These are phyloP conservation scores for Mustela lutreola DNA, from an alignment of 2,113 vertebrate species.

Conservation along the genomic window DNA sequence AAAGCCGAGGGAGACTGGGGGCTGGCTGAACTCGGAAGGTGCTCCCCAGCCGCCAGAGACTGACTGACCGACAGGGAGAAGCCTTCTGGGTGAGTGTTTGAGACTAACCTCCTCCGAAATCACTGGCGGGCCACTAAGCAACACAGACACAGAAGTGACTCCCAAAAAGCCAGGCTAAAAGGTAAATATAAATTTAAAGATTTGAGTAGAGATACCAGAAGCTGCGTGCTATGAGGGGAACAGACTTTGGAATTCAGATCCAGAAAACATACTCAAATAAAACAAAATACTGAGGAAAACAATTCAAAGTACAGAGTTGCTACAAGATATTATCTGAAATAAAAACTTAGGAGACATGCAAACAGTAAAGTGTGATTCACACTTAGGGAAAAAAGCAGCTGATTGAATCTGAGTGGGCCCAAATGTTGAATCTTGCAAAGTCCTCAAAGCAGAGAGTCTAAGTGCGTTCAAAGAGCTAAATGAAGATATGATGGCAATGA, in stretches of 20 bases:
- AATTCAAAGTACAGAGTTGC: neutral
- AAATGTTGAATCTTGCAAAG: neutral
- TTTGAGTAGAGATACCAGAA: neutral
- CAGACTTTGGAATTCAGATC: neutral
- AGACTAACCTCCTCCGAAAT: neutral
- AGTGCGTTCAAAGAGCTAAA: neutral
- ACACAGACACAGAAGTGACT: neutral
- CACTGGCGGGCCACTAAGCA: neutral
- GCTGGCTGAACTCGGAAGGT: neutral
- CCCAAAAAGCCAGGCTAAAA: neutral
- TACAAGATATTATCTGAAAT: neutral
- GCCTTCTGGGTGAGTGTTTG: neutral
- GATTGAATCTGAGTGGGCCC: neutral
- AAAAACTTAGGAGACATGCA: neutral
- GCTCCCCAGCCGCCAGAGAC: fast-evolving
- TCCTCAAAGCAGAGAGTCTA: neutral
- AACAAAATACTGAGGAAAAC: neutral
- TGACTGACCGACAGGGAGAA: fast-evolving
- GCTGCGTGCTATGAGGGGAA: neutral
- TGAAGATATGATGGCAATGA: neutral
- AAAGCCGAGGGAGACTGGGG: neutral
- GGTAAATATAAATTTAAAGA: neutral
- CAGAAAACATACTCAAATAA: neutral
- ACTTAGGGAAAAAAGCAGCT: neutral
- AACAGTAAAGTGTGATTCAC: neutral